Conservation (phyloP, 1,140 invertebrate species). For the Chrysoperla carnea region DNA sequence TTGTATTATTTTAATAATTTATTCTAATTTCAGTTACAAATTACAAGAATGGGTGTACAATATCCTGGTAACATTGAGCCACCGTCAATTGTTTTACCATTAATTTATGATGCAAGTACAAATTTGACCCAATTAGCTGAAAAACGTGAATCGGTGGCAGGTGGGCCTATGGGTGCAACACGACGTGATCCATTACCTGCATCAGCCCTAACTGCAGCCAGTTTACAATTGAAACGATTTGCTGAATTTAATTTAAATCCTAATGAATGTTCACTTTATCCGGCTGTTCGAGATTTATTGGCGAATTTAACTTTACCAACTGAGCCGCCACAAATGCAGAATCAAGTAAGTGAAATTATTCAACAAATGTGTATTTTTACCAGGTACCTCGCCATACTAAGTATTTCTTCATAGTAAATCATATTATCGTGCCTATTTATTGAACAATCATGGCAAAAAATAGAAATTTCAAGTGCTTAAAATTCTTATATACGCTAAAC, state of each 20-base stretch:
- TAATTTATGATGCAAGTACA: conserved; percentile 72
- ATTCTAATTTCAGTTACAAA: conserved; percentile 47
- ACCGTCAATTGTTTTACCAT: conserved; percentile 63
- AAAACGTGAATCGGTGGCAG: conserved; percentile 43
- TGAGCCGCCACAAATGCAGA: conserved; percentile 33
- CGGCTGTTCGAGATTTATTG: conserved; percentile 70
- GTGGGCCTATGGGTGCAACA: conserved; percentile 47
- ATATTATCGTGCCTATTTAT: not conserved
- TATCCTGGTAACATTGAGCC: conserved; percentile 47
- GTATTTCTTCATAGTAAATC: too few relatives aligned
- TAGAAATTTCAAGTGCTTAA: conserved; percentile 2
- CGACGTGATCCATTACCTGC: conserved; percentile 45
- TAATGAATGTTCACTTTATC: conserved; percentile 71
- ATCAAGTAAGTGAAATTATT: conserved; percentile 18
- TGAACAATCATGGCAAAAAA: too few relatives aligned
- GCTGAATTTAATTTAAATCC: conserved; percentile 27
- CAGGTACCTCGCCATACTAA: not conserved
- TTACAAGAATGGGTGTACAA: conserved; percentile 51
- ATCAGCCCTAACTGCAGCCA: conserved; percentile 41
- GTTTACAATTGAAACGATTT: conserved; percentile 44
- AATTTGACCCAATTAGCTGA: conserved; percentile 78
- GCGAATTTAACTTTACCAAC: conserved; percentile 57
- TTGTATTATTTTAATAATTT: too few relatives aligned
- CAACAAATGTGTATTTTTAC: not conserved
- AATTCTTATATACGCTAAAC: too few relatives aligned